A percentile compares a stretch with the other conserved stretches of the same genome.
Evolutionary conservation across 2,888 invertebrate genomes (phyloP).

Genomic region (Brachyopa scutellaris): DNA sequence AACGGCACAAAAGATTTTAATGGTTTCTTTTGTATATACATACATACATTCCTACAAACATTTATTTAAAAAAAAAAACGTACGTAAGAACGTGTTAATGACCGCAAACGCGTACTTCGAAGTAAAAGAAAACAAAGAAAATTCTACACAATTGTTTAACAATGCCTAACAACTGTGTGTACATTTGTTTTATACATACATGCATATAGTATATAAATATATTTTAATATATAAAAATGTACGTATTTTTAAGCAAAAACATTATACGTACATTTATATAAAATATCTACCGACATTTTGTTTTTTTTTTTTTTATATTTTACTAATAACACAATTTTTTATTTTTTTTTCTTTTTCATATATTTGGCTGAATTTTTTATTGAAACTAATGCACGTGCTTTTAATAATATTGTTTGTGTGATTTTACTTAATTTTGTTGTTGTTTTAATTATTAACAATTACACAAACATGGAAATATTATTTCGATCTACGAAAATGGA

Average conservation of each 20-base stretch:
- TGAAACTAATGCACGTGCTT: constrained; percentile 60
- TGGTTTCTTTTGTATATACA: background rate
- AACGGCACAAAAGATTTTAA: constrained; percentile 27
- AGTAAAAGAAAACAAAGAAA: background rate
- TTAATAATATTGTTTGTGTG: constrained; percentile 66
- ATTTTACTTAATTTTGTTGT: constrained; percentile 79
- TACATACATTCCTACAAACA: background rate
- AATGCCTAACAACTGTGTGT: no score
- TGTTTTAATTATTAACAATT: constrained; percentile 81
- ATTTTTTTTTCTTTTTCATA: constrained; percentile 76
- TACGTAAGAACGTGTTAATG: constrained; percentile 26
- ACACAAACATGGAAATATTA: constrained; percentile 80
- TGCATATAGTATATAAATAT: no score
- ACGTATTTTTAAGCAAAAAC: constrained; percentile 9
- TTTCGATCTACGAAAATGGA: constrained; percentile 57
- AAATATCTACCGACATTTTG: constrained; percentile 79
- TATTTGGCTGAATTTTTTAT: constrained; percentile 73
- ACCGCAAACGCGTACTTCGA: background rate
- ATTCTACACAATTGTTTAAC: background rate
- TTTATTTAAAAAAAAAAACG: background rate
- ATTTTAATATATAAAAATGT: no score
- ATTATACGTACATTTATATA: constrained; percentile 73
- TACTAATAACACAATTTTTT: constrained; percentile 48
- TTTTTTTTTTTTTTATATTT: constrained; percentile 60
- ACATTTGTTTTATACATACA: no score